Base-by-base conservation (phyloP, 2,888 invertebrate species). In the Orchesellides sinensis region DNA sequence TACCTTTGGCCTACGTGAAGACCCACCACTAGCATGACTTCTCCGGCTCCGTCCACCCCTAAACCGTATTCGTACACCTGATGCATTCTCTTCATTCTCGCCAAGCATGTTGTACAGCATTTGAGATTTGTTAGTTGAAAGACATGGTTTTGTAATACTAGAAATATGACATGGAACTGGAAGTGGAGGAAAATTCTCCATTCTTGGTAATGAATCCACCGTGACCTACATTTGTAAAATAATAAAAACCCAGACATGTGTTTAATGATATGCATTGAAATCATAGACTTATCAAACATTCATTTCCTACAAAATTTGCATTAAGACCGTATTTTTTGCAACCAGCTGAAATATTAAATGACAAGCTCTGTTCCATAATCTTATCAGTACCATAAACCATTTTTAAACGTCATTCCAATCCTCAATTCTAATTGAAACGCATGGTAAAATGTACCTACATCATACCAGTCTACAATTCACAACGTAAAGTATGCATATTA, bases 121-220 rank as follows among this genome's bases (percentile, higher is more conserved):
- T 56, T 79, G 79, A 63, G 79, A 79, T 79, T 79, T 79, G 45
- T 63, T 79, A 14, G 21, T 77, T 59, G 79, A 79, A 79, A 79
- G 79, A 79, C 79, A 79, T 79, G 79, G 79, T 23, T 79, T 79
- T 70, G 79, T 79, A 79, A 70, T 79, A 79, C 79, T 79, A 65
- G 47, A 61, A 47, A 68, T 23, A 19, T 59, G 75, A 54, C 54
- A 56, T 69, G 78, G 69, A 54, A 78, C 70, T 63, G 79, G 79
- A 54, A 79, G 79, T 29, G 61, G 45, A 29, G 79, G 79, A 70
- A 78, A 78, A 40, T 47, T 52, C 21, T 70, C 79, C 70, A 70
- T 79, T 70, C 79, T 70, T 65, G 79, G 70, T 54, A 79, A 70
- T 63, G 79, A 79, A 32, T 79, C 79, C 70, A 79, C 79, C 63